Conservation (phyloP, 2,797 vertebrate species). For the Sebastes itinus region DNA sequence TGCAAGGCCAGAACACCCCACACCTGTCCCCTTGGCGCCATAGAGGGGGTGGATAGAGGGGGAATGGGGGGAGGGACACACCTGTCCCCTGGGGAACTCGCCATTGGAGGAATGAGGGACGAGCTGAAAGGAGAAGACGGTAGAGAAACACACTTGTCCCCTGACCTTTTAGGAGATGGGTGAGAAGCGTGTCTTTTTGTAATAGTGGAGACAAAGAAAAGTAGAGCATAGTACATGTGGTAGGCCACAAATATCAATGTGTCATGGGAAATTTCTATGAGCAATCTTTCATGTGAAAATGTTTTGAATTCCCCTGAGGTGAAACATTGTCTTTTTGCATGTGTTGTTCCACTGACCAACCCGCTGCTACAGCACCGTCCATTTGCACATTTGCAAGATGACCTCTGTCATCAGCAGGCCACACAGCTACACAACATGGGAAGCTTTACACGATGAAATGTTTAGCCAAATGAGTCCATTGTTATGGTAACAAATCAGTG, state of each 20-base stretch:
- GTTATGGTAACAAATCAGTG: constrained; percentile 39
- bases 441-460: constrained; percentile 6
- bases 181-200: neutral
- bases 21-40: constrained; percentile 70
- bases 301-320: neutral
- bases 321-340: neutral
- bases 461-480: constrained; percentile 32
- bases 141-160: constrained; percentile 39
- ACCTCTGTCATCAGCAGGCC: constrained; percentile 2
- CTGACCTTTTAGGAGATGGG: constrained; percentile 37
- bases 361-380: neutral
- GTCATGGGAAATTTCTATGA: constrained; percentile 10
- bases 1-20: constrained; percentile 56
- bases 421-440: neutral
- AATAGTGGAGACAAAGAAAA: neutral
- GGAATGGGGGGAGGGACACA: constrained; percentile 31
- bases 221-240: neutral
- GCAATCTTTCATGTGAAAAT: neutral
- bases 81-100: constrained; percentile 56
- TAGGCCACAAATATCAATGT: neutral
- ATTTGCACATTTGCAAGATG: neutral
- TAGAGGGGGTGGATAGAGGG: constrained; percentile 17
- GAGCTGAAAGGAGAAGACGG: constrained; percentile 17
- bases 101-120: constrained; percentile 19
- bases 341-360: neutral